Evolutionary conservation across 2,113 vertebrate species (phyloP).

Genomic region (Melanostigma gelatinosum): DNA sequence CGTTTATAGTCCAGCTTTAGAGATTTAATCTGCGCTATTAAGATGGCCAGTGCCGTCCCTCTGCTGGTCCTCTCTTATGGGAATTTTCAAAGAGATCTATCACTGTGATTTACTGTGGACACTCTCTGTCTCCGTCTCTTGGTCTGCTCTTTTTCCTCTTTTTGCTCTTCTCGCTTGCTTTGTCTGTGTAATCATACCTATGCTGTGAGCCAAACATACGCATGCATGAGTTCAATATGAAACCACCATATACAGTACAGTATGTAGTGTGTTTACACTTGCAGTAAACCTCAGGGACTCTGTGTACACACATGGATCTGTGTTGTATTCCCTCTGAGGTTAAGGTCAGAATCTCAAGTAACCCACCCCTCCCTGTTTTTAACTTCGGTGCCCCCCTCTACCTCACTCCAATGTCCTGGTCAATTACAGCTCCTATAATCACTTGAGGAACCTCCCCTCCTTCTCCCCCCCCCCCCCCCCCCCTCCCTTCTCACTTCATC

Average conservation of each 20-base stretch:
- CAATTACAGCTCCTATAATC: slow-evolving; percentile 54
- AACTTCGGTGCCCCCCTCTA: slow-evolving; percentile 8
- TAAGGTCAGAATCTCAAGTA: slow-evolving; percentile 60
- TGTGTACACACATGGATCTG: slow-evolving; percentile 39
- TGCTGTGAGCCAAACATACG: slow-evolving; percentile 15
- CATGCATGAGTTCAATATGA: slow-evolving; percentile 21
- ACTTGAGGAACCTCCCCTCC: slow-evolving; percentile 2
- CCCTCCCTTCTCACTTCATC: slow-evolving; percentile 20
- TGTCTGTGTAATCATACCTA: slow-evolving; percentile 37
- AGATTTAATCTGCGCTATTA: slow-evolving; percentile 76
- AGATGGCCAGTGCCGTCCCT: slow-evolving; percentile 44
- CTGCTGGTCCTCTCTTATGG: slow-evolving; percentile 55
- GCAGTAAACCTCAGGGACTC: slow-evolving; percentile 47
- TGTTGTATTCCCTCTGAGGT: slow-evolving; percentile 53
- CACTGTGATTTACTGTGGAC: slow-evolving; percentile 72
- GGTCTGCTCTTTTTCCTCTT: slow-evolving; percentile 48
- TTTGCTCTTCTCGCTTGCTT: slow-evolving; percentile 27
- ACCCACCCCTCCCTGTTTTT: slow-evolving; percentile 41
- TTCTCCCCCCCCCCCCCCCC: not conserved
- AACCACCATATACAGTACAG: slow-evolving; percentile 14
- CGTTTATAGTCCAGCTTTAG: slow-evolving; percentile 70
- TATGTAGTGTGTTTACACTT: slow-evolving; percentile 39
- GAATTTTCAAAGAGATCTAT: slow-evolving; percentile 74
- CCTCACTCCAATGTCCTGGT: slow-evolving; percentile 45
- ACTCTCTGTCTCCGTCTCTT: slow-evolving; percentile 21